These are phyloP conservation scores for Ceriagrion tenellum DNA, from an alignment of 2,888 invertebrate species.

Conservation along the genomic window DNA sequence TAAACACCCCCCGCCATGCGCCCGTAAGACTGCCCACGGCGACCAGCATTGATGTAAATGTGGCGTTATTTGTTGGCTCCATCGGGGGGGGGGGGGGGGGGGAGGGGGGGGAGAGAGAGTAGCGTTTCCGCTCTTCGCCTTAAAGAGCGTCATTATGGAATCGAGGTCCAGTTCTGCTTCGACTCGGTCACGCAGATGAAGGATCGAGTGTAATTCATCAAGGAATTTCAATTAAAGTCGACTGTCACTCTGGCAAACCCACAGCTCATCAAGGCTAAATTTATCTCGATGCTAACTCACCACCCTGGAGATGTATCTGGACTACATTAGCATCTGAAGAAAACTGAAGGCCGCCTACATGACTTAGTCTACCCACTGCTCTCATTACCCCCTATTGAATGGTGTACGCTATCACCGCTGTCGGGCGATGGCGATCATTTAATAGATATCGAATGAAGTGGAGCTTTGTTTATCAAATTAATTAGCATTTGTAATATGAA, in stretches of 20 bases:
- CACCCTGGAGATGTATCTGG: neutral
- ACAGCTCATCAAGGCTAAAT: slow-evolving; percentile 21
- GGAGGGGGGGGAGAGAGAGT: neutral
- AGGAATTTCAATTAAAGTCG: slow-evolving; percentile 27
- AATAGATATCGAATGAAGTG: neutral
- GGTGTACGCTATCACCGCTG: neutral
- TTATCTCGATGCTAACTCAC: slow-evolving; percentile 26
- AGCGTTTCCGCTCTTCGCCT: neutral
- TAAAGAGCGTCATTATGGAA: slow-evolving; percentile 11
- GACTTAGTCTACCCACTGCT: neutral
- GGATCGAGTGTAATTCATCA: neutral
- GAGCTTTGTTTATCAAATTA: neutral
- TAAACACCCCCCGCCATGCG: too few relatives aligned
- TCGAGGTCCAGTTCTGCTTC: neutral
- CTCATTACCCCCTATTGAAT: neutral
- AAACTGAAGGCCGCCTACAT: neutral
- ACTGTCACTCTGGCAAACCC: slow-evolving; percentile 14
- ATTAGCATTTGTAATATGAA: too few relatives aligned
- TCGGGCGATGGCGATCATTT: neutral
- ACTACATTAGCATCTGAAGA: slow-evolving; percentile 14
- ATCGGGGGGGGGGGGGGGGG: neutral
- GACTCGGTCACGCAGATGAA: neutral
- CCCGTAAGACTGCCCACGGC: too few relatives aligned
- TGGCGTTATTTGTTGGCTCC: neutral
- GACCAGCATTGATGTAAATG: neutral